A percentile compares a stretch with the other conserved stretches of the same genome.
Evolutionary conservation across 23 tunicate species (phyloP).

Genomic region (Styela clava): DNA sequence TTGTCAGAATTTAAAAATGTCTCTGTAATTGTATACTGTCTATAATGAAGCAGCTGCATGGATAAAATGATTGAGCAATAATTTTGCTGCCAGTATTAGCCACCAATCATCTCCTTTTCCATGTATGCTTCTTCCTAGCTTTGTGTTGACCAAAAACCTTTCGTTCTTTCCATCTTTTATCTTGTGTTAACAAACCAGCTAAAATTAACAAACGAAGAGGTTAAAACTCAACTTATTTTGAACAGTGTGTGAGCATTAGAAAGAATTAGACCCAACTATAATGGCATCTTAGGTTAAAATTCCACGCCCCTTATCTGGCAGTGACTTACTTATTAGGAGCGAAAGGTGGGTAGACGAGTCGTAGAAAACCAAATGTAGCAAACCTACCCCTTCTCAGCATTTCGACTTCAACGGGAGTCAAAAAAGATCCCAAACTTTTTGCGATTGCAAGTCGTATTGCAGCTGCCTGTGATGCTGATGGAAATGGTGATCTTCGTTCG

Average conservation of each 20-base stretch:
- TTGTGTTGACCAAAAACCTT: constrained; percentile 61
- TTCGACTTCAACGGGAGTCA: constrained; percentile 34
- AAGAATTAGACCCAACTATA: too few species aligned
- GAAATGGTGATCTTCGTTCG: not conserved
- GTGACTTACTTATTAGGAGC: too few species aligned
- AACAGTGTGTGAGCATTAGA: too few species aligned
- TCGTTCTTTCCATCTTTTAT: constrained; percentile 52
- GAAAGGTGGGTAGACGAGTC: not conserved
- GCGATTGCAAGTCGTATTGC: constrained; percentile 69
- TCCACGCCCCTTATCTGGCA: too few species aligned
- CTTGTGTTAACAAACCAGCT: constrained; percentile 73
- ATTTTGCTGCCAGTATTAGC: too few species aligned
- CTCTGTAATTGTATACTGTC: too few species aligned
- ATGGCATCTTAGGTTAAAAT: too few species aligned
- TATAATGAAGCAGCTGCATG: too few species aligned
- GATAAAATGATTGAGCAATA: too few species aligned
- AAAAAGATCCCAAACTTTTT: constrained; percentile 45
- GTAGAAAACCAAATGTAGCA: not conserved
- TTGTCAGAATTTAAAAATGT: too few species aligned
- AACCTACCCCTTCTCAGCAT: constrained; percentile 56
- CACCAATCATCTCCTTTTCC: constrained; percentile 60
- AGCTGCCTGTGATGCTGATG: constrained; percentile 50
- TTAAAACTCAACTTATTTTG: too few species aligned
- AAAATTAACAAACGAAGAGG: too few species aligned
- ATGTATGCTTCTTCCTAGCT: constrained; percentile 76